These are phyloP conservation scores for Saccopteryx leptura DNA, from an alignment of 2,113 vertebrate species.

Conservation along the genomic window DNA sequence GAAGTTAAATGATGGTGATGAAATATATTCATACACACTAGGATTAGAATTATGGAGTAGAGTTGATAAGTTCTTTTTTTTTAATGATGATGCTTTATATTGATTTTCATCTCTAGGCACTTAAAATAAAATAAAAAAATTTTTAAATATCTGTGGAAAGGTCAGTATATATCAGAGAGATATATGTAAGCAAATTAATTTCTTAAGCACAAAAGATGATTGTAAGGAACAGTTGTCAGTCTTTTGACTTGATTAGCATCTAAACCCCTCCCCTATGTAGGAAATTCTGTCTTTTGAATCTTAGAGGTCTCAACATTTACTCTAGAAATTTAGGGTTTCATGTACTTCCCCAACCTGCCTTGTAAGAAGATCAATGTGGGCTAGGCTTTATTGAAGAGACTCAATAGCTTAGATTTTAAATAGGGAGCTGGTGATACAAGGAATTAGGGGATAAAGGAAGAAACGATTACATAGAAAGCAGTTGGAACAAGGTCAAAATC, in stretches of 20 bases:
- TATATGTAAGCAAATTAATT: conserved; percentile 33
- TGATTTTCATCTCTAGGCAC: background rate
- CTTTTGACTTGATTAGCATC: background rate
- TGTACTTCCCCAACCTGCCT: background rate
- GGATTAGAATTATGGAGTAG: background rate
- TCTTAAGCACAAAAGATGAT: background rate
- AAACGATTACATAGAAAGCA: background rate
- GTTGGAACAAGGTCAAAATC: background rate
- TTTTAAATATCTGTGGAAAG: conserved; percentile 7
- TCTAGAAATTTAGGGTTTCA: background rate
- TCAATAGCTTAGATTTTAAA: background rate
- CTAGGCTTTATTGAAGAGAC: background rate
- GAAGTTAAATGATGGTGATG: background rate
- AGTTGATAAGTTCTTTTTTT: background rate
- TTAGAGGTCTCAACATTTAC: background rate
- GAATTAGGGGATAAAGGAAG: background rate
- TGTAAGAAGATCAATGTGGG: background rate
- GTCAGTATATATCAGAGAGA: background rate
- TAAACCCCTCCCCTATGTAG: background rate
- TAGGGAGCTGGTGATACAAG: background rate
- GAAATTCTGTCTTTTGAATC: background rate
- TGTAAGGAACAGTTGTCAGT: background rate
- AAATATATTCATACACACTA: background rate
- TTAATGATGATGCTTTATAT: background rate
- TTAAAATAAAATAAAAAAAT: conserved; percentile 35